Base-by-base conservation (phyloP, 2,888 invertebrate genomes). In the Eupeodes latifasciatus region DNA sequence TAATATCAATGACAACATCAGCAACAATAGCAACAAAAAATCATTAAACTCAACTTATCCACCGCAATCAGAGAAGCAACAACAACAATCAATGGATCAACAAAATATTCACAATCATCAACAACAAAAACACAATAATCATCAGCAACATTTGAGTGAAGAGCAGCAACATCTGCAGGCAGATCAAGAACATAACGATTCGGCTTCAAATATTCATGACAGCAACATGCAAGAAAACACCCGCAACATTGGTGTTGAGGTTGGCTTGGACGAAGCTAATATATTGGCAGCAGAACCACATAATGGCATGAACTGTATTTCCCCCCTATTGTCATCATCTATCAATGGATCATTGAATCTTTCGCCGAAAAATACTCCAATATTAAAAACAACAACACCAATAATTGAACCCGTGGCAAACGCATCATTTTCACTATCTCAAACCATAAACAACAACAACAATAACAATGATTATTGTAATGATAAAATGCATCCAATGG, bases 61-160 rank as follows among this genome's bases (percentile, higher is more conserved):
- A 49, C 69, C 77, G 57, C 74, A 49, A 69, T 40, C 67, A 53
- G 67, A 87, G 9, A 66, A 76, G 27, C 51, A 69, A 53, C 74
- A 81, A 36, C 75, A 59, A 49, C 71, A 81, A 49, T 81, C 59
- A 86, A 90, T 90, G 55, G 82, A 90, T 78, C 90, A 90, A 61
- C 89, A 71, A 19, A 75, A 19, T 40, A 79, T 34, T 44, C 87
- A 89, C 53, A 71, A 89, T 62, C 89, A 79, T 34, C 83, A 69
- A 51, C 90, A 81, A 49, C 83, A 66, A 51, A 71, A 57, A 11
- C 62, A 85, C 62, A 80, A 71, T 14, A 59, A 66, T 44, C 74
- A 49, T 55, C 76, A 53, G 27, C 51, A 80, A 67, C 53, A 61
- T 64, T 57, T 19, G 44, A 82, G 69, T 62, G 62, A 74, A 16